Evolutionary conservation across 2,888 invertebrate genomes (phyloP).

Genomic region (Lochmaea capreae): DNA sequence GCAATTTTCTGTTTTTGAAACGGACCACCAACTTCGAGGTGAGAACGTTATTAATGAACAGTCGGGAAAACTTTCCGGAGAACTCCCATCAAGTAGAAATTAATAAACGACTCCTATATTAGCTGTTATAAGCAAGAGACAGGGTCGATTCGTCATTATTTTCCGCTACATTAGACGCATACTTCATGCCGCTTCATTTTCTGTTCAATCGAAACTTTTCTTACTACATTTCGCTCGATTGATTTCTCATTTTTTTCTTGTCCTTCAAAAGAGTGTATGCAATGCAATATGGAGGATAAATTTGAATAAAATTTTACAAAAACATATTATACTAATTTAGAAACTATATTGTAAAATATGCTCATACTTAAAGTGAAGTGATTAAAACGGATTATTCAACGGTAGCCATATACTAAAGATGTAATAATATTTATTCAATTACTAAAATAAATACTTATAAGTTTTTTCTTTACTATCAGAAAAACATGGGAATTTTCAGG

Average conservation of each 20-base stretch:
- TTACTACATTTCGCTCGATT: slow-evolving; percentile 28
- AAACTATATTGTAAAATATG: too few species aligned
- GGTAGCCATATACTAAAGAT: too few species aligned
- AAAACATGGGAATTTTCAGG: too few species aligned
- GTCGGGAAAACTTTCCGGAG: slow-evolving; percentile 58
- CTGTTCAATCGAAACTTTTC: slow-evolving; percentile 43
- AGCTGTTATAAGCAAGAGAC: slow-evolving; percentile 67
- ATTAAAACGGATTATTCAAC: too few species aligned
- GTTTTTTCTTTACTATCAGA: too few species aligned
- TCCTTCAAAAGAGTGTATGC: background rate
- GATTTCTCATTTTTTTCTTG: slow-evolving; percentile 31
- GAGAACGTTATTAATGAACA: slow-evolving; percentile 66
- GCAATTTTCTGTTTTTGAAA: slow-evolving; percentile 62
- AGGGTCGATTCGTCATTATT: slow-evolving; percentile 69
- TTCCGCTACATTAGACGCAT: slow-evolving; percentile 68
- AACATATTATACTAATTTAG: too few species aligned
- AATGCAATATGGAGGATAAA: background rate
- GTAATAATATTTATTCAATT: too few species aligned
- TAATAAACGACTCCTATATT: slow-evolving; percentile 67
- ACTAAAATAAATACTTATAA: too few species aligned
- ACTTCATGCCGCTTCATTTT: slow-evolving; percentile 65
- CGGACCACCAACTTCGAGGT: slow-evolving; percentile 57
- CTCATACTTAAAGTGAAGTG: too few species aligned
- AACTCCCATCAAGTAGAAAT: slow-evolving; percentile 55
- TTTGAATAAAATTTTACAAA: too few species aligned